These are phyloP conservation scores for Pangasianodon hypophthalmus DNA, from an alignment of 2,113 vertebrate species.

Conservation along the genomic window DNA sequence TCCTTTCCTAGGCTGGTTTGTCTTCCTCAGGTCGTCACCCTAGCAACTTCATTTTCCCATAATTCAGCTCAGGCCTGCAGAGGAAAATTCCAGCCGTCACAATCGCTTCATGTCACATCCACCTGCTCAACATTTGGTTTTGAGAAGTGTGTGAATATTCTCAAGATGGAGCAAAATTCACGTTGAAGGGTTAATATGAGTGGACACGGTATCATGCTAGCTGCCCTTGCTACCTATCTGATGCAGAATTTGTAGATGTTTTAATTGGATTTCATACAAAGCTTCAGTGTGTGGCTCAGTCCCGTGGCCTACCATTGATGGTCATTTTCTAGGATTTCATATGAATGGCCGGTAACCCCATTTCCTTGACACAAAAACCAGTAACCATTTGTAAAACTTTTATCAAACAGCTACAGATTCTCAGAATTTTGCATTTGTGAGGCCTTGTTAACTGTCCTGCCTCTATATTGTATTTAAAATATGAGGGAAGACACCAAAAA, in stretches of 20 bases:
- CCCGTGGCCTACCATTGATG: background rate
- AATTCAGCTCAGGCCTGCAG: constrained; percentile 26
- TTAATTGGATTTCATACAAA: background rate
- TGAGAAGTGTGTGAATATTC: constrained; percentile 19
- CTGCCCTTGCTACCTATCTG: background rate
- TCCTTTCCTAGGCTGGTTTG: constrained; percentile 20
- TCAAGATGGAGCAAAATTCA: background rate
- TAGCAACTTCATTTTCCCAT: constrained; percentile 27
- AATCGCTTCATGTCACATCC: constrained; percentile 34
- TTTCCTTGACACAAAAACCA: background rate
- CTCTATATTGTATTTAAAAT: background rate
- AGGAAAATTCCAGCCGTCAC: constrained; percentile 49
- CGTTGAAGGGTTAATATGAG: background rate
- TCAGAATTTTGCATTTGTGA: background rate
- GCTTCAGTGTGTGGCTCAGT: background rate
- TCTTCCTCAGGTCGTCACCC: constrained; percentile 16
- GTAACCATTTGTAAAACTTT: background rate
- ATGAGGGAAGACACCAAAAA: background rate
- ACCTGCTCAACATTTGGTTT: constrained; percentile 27
- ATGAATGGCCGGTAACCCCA: background rate
- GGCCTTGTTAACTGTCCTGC: background rate
- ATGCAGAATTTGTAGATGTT: background rate
- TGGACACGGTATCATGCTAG: background rate
- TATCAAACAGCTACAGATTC: background rate
- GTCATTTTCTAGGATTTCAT: background rate